Conservation (phyloP, 2,113 vertebrate genomes). For the Oryzias javanicus region DNA sequence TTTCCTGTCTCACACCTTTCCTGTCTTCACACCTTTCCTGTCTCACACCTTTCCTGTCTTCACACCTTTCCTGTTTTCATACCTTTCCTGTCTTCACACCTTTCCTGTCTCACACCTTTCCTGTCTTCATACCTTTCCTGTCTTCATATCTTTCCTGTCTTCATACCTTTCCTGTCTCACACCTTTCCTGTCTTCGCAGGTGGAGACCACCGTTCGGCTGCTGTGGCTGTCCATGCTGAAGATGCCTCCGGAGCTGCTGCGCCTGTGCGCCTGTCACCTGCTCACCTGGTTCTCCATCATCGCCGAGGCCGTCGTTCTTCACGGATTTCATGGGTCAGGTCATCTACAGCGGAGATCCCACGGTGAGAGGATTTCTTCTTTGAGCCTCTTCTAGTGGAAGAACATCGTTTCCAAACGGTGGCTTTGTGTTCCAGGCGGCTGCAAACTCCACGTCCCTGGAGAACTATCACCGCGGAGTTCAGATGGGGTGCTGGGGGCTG, state of each 20-base stretch:
- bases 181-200: slow-evolving; percentile 46
- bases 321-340: slow-evolving; percentile 99
- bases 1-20: too few relatives aligned
- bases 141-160: too few relatives aligned
- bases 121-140: too few relatives aligned
- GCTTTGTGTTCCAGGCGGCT: slow-evolving; percentile 73
- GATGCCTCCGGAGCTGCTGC: slow-evolving; percentile 89
- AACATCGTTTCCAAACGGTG: background rate
- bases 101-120: too few relatives aligned
- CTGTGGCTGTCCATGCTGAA: slow-evolving; percentile 97
- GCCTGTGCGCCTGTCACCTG: slow-evolving; percentile 91
- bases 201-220: slow-evolving; percentile 89
- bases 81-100: too few relatives aligned
- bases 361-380: slow-evolving; percentile 68
- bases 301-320: slow-evolving; percentile 94
- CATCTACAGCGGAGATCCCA: slow-evolving; percentile 91
- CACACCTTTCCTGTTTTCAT: too few relatives aligned
- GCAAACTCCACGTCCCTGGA: slow-evolving; percentile 84
- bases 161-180: too few relatives aligned
- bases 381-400: too few relatives aligned
- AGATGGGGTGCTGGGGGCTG: slow-evolving; percentile 98
- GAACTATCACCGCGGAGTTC: slow-evolving; percentile 89
- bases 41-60: too few relatives aligned
- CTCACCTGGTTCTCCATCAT: slow-evolving; percentile 98
- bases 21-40: too few relatives aligned